A percentile compares a stretch with the other conserved stretches of the same genome.
phyloP scores from a whole-genome alignment of 2,113 vertebrate species.

The Odontophorus gujanensis region DNA sequence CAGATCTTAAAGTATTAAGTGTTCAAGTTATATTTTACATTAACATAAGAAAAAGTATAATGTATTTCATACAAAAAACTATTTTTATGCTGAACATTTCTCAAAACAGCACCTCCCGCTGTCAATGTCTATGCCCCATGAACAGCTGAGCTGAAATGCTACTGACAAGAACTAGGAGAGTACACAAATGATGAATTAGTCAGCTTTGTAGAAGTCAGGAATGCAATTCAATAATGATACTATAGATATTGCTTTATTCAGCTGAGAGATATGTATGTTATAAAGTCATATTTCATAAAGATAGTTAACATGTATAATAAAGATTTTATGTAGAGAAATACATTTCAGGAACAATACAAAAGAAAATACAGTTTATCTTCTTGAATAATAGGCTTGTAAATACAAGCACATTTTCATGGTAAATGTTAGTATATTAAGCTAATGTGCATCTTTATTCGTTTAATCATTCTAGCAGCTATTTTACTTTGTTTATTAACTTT shows the following conservation, averaged over 20 bases:
- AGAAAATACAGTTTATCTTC: not conserved
- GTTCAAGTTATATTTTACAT: not conserved
- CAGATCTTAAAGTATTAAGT: not conserved
- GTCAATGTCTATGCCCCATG: constrained; percentile 73
- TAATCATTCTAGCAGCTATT: not conserved
- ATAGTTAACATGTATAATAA: not conserved
- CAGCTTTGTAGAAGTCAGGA: constrained; percentile 62
- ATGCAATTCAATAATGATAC: constrained; percentile 46
- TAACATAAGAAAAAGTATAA: not conserved
- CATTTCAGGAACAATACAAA: constrained; percentile 8
- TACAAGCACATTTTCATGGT: not conserved
- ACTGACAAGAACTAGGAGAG: constrained; percentile 72
- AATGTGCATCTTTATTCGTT: not conserved
- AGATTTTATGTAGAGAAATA: constrained; percentile 38
- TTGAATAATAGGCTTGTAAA: not conserved
- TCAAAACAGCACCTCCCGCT: constrained; percentile 76
- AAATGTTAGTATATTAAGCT: not conserved
- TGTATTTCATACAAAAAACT: constrained; percentile 49
- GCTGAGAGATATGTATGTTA: not conserved
- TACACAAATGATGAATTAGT: constrained; percentile 77
- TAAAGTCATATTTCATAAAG: not conserved
- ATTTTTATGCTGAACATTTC: constrained; percentile 70
- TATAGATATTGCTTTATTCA: constrained; percentile 23
- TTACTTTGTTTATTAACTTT: not conserved
- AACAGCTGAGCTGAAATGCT: constrained; percentile 73